These are phyloP conservation scores for Laterallus jamaicensis DNA, from an alignment of 2,113 vertebrate species.

Conservation along the genomic window DNA sequence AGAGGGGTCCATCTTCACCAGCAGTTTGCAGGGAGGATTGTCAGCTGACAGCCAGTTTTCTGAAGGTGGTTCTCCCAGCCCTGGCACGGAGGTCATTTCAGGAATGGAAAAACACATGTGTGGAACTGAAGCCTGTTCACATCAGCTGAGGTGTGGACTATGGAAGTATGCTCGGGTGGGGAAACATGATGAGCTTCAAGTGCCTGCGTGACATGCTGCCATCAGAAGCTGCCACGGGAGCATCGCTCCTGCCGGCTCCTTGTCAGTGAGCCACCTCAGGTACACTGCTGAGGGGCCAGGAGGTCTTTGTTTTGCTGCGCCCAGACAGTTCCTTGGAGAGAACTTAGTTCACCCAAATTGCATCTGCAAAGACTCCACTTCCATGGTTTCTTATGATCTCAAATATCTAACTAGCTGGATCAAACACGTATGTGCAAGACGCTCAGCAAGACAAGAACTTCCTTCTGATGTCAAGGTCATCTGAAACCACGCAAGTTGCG, in stretches of 20 bases:
- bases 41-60: neutral
- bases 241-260: fast-evolving
- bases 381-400: neutral
- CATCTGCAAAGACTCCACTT: neutral
- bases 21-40: neutral
- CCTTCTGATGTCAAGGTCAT: neutral
- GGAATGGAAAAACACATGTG: neutral
- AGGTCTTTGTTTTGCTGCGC: neutral
- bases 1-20: neutral
- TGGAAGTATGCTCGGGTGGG: neutral
- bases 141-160: neutral
- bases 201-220: neutral
- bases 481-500: fast-evolving
- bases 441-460: neutral
- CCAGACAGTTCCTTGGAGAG: neutral
- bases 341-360: neutral
- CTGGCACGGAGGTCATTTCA: neutral
- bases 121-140: neutral
- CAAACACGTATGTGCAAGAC: neutral
- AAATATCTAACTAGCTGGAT: neutral
- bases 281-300: too few species aligned
- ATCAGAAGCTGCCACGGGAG: neutral
- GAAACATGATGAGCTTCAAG: neutral
- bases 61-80: neutral
- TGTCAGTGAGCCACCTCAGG: neutral